Percentiles rank a stretch among this genome's conserved stretches.
Evolutionary conservation across 2,888 invertebrate species (phyloP).

Genomic region (Coronaproctus castanopsis): DNA sequence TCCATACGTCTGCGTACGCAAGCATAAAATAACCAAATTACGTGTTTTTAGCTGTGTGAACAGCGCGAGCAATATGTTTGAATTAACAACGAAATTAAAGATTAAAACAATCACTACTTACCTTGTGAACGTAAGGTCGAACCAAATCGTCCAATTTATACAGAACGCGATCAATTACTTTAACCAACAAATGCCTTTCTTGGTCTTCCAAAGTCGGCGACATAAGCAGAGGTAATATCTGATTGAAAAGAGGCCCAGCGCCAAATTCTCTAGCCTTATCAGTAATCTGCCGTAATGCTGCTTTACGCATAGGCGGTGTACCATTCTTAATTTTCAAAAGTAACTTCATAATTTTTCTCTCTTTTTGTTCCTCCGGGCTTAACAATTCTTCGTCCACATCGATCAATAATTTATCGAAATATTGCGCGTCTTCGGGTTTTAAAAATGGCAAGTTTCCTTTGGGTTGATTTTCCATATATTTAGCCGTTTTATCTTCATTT

Average conservation of each 20-base stretch:
- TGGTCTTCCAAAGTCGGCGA: conserved; percentile 98
- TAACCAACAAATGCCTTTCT: conserved; percentile 92
- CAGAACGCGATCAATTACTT: conserved; percentile 93
- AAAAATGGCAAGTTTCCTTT: conserved; percentile 94
- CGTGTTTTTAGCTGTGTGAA: too few species aligned
- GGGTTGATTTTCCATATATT: conserved; percentile 90
- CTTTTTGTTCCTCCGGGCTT: conserved; percentile 91
- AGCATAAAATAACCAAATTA: too few species aligned
- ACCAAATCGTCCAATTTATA: conserved; percentile 97
- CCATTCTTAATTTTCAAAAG: conserved; percentile 97
- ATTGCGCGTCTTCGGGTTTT: conserved; percentile 99
- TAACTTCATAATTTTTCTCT: conserved; percentile 97
- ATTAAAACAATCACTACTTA: too few species aligned
- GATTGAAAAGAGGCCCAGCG: conserved; percentile 95
- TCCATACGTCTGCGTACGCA: too few species aligned
- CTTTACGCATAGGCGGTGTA: conserved; percentile 97
- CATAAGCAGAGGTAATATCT: conserved; percentile 97
- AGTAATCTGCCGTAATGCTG: conserved; percentile 89
- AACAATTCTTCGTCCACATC: conserved; percentile 94
- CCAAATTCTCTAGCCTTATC: conserved; percentile 97
- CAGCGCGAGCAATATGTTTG: too few species aligned
- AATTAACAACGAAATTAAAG: background rate
- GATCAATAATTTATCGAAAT: conserved; percentile 92
- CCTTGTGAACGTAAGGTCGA: conserved; percentile 95
- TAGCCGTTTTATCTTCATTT: conserved; percentile 68